A percentile compares a stretch with the other conserved stretches of the same genome.
Evolutionary conservation across 2,797 vertebrate genomes (phyloP).

Genomic region (Sarcoramphus papa): DNA sequence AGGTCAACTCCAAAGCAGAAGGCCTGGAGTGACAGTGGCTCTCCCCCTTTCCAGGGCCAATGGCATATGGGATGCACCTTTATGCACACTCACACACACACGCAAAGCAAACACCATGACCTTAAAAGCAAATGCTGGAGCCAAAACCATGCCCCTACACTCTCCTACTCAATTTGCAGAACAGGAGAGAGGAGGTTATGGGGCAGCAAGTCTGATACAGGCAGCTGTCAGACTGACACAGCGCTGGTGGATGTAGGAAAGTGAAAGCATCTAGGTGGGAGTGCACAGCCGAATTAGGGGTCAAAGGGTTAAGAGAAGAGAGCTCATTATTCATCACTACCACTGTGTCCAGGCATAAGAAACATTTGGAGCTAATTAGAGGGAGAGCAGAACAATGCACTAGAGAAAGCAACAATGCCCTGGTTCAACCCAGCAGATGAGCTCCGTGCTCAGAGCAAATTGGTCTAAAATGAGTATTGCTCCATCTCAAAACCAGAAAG

Average conservation of each 20-base stretch:
- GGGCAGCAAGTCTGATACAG: neutral
- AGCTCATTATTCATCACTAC: slow-evolving; percentile 53
- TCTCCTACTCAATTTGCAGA: neutral
- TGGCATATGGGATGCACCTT: neutral
- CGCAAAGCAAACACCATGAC: neutral
- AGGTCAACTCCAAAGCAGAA: neutral
- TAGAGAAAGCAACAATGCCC: slow-evolving; percentile 62
- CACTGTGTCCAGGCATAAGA: slow-evolving; percentile 44
- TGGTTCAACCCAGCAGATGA: slow-evolving; percentile 60
- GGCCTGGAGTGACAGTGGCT: neutral
- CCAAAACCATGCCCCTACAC: neutral
- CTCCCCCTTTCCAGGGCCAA: neutral
- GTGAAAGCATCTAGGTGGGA: slow-evolving; percentile 46
- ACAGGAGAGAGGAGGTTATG: neutral
- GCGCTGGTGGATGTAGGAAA: neutral
- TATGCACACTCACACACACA: neutral
- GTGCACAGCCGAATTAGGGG: slow-evolving; percentile 29
- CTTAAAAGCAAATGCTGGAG: neutral
- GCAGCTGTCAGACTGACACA: neutral
- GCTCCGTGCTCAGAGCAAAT: slow-evolving; percentile 57
- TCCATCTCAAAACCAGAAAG: slow-evolving; percentile 58
- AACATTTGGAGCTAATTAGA: slow-evolving; percentile 65
- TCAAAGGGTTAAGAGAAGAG: slow-evolving; percentile 55
- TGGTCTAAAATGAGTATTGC: slow-evolving; percentile 61
- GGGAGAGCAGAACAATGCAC: slow-evolving; percentile 60